Evolutionary conservation across 2,797 vertebrate species (phyloP).

Genomic region (Chaetophractus vellerosus): DNA sequence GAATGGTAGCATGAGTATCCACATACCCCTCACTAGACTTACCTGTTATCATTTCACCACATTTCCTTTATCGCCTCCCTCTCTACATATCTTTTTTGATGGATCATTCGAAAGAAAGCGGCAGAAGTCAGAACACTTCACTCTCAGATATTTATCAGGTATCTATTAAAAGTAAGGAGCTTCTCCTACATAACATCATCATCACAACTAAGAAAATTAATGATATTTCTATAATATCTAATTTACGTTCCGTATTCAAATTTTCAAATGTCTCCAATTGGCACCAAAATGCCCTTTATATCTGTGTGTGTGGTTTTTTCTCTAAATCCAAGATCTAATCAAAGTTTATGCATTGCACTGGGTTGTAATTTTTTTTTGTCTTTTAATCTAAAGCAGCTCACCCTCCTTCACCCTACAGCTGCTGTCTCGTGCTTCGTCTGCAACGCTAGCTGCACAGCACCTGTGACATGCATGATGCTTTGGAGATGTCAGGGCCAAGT

Average conservation of each 20-base stretch:
- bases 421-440: not conserved
- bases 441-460: not conserved
- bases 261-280: not conserved
- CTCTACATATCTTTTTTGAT: not conserved
- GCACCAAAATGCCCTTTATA: not conserved
- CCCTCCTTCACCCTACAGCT: not conserved
- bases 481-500: not conserved
- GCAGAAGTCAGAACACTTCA: not conserved
- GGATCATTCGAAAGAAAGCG: slow-evolving; percentile 1
- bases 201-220: not conserved
- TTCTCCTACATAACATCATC: not conserved
- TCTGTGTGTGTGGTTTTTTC: not conserved
- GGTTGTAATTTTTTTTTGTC: not conserved
- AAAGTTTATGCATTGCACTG: not conserved
- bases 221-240: not conserved
- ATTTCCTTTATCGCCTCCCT: not conserved
- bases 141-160: not conserved
- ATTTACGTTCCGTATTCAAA: not conserved
- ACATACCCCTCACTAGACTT: not conserved
- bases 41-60: not conserved
- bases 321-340: not conserved
- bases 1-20: not conserved
- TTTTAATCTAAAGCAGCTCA: slow-evolving; percentile 49
- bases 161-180: slow-evolving; percentile 9
- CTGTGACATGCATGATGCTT: not conserved